These are phyloP conservation scores for Megaceryle maxima DNA, from an alignment of 2,113 vertebrate species.

Conservation along the genomic window DNA sequence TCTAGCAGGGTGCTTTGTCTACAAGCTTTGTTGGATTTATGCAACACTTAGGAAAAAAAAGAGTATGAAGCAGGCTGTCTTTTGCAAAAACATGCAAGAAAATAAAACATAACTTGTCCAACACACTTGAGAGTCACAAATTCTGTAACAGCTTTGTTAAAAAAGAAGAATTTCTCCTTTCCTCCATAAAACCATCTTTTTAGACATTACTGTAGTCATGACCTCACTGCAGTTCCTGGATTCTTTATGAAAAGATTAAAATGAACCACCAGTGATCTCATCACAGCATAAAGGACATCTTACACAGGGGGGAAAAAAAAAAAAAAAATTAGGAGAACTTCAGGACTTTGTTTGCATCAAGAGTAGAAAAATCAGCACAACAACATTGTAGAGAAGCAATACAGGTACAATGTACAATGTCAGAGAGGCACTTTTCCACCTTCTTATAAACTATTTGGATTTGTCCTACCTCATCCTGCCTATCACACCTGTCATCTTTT, in stretches of 20 bases:
- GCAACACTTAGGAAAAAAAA: neutral
- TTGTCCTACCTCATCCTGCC: neutral
- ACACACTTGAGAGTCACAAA: neutral
- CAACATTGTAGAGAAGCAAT: neutral
- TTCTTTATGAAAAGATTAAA: slow-evolving; percentile 44
- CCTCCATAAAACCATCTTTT: neutral
- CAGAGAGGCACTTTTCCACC: neutral
- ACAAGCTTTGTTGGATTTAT: neutral
- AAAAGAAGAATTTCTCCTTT: neutral
- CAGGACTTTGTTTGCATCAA: neutral
- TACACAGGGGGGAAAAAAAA: neutral
- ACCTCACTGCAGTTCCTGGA: neutral
- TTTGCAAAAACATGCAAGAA: neutral
- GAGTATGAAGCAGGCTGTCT: neutral
- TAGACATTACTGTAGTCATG: slow-evolving; percentile 40
- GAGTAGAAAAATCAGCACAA: neutral
- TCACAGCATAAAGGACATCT: neutral
- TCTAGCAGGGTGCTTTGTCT: neutral
- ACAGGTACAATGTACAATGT: neutral
- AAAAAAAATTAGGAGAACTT: neutral
- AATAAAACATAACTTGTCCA: neutral
- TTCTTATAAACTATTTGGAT: neutral
- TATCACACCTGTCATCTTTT: neutral
- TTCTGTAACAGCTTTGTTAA: neutral
- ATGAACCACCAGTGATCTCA: slow-evolving; percentile 52